phyloP scores from a whole-genome alignment of 1,140 invertebrate genomes.

The Matsumurasca onukii region DNA sequence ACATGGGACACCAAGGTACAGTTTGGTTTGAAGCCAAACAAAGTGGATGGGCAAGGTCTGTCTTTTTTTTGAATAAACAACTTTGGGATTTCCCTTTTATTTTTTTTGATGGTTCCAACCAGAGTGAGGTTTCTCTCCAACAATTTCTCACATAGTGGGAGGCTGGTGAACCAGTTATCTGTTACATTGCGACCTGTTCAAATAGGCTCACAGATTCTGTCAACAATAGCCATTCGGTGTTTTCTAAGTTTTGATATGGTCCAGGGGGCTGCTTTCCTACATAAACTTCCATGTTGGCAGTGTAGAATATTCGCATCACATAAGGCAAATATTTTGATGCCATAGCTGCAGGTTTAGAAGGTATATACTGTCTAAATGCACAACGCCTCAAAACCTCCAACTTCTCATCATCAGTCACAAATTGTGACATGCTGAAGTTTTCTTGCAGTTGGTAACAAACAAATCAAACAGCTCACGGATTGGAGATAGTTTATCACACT shows the following conservation, averaged over 20 bases:
- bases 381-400: constrained; percentile 47
- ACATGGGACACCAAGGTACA: constrained; percentile 42
- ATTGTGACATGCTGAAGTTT: no score
- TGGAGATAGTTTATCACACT: background rate
- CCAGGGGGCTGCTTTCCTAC: no score
- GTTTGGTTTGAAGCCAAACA: constrained; percentile 41
- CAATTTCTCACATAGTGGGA: constrained; percentile 44
- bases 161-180: constrained; percentile 47
- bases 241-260: no score
- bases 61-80: constrained; percentile 4
- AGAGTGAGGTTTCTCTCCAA: constrained; percentile 37
- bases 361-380: no score
- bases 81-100: constrained; percentile 48
- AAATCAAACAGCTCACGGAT: background rate
- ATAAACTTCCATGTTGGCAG: no score
- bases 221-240: no score
- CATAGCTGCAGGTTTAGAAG: no score
- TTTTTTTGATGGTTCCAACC: constrained; percentile 42
- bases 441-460: background rate
- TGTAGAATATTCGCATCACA: no score
- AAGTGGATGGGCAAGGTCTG: background rate
- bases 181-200: constrained; percentile 40
- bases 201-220: constrained; percentile 36
- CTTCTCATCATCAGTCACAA: constrained; percentile 47
- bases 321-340: no score